phyloP scores from a whole-genome alignment of 2,888 invertebrate species.

The Aplocera efformata region DNA sequence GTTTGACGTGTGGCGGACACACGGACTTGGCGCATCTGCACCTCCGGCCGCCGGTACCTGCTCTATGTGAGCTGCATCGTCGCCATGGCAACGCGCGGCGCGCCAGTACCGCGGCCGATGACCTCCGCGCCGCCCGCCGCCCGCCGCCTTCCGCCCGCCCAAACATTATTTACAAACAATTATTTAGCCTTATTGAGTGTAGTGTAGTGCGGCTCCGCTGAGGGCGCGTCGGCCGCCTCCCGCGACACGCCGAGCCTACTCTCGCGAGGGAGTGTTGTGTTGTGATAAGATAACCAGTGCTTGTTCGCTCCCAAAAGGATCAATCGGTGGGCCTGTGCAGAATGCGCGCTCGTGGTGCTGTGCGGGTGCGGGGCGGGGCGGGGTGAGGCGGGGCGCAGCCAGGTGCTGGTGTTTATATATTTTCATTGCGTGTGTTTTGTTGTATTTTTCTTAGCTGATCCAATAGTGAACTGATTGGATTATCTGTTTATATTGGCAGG shows the following conservation, averaged over 20 bases:
- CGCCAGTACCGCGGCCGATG: slow-evolving; percentile 48
- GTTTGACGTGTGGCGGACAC: too few species aligned
- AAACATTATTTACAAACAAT: slow-evolving; percentile 45
- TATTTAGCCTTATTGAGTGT: slow-evolving; percentile 25
- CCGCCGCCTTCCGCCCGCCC: slow-evolving; percentile 47
- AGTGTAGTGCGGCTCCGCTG: slow-evolving; percentile 10
- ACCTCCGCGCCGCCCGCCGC: slow-evolving; percentile 39
- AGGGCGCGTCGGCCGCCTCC: slow-evolving; percentile 11
- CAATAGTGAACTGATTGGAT: too few species aligned
- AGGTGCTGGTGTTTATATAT: too few species aligned
- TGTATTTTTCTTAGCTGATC: too few species aligned
- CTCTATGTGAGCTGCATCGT: slow-evolving; percentile 42
- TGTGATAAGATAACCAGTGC: slow-evolving; percentile 16
- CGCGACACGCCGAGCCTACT: not conserved
- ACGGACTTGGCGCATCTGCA: slow-evolving; percentile 11
- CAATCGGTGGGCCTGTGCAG: slow-evolving; percentile 4
- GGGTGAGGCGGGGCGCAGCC: too few species aligned
- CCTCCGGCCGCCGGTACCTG: slow-evolving; percentile 4
- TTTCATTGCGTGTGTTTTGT: too few species aligned
- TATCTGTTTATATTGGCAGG: too few species aligned
- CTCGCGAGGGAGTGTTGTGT: slow-evolving; percentile 12
- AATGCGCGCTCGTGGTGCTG: slow-evolving; percentile 1
- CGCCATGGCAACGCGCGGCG: slow-evolving; percentile 48
- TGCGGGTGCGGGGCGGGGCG: too few species aligned
- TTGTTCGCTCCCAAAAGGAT: slow-evolving; percentile 3